phyloP scores from a whole-genome alignment of 2,113 vertebrate species.

The Pseudopipra pipra region DNA sequence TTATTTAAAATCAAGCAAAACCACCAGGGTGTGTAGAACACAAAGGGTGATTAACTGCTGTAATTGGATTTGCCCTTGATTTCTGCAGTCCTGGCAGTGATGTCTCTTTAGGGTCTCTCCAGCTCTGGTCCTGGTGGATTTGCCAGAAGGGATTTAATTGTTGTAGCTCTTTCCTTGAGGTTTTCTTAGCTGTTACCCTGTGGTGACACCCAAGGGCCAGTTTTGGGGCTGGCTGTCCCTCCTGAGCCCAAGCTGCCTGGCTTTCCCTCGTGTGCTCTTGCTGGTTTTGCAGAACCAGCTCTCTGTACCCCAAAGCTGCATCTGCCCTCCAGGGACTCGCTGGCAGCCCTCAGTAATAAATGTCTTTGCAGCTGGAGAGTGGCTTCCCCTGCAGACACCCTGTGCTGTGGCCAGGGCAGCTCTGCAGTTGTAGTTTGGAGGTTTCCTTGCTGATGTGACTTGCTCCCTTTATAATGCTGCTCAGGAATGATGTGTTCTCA shows the following conservation, averaged over 20 bases:
- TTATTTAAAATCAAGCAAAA: neutral
- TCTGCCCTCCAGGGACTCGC: neutral
- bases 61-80: neutral
- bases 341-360: neutral
- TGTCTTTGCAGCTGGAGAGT: neutral
- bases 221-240: neutral
- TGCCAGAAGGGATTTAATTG: neutral
- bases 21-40: neutral
- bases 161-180: neutral
- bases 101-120: neutral
- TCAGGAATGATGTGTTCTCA: neutral
- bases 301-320: rapidly evolving
- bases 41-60: neutral
- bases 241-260: no score
- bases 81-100: neutral
- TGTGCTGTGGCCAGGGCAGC: neutral
- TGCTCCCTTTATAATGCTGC: neutral
- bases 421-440: neutral
- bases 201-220: no score
- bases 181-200: neutral
- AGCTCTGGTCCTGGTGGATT: neutral
- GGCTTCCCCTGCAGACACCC: neutral
- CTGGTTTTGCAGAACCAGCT: neutral
- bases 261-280: rapidly evolving
- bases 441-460: neutral